Evolutionary conservation across 2,888 invertebrate genomes (phyloP).

Genomic region (Aleiodes alternator): DNA sequence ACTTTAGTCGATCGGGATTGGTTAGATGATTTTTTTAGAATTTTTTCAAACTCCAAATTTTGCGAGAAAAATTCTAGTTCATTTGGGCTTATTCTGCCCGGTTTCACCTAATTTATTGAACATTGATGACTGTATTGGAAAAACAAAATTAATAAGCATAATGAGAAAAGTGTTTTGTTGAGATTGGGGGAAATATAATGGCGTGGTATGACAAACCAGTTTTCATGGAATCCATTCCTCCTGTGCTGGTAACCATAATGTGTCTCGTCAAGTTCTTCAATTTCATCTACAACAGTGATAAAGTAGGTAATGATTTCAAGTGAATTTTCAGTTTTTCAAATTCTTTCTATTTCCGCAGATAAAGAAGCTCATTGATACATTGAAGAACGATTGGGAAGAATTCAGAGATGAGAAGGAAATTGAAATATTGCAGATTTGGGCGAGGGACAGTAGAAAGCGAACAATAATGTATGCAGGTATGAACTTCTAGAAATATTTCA

Average conservation of each 20-base stretch:
- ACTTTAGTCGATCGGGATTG: too few relatives aligned
- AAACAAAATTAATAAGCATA: not conserved
- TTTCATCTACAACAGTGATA: conserved; percentile 49
- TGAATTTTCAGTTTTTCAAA: not conserved
- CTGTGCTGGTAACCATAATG: conserved; percentile 50
- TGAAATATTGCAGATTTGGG: conserved; percentile 49
- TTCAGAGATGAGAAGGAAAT: conserved; percentile 42
- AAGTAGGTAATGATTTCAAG: conserved; percentile 44
- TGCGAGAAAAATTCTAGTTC: too few relatives aligned
- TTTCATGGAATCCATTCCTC: conserved; percentile 54
- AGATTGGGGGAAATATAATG: conserved; percentile 55
- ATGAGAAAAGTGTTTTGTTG: conserved; percentile 18
- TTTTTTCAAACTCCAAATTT: too few relatives aligned
- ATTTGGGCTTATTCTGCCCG: too few relatives aligned
- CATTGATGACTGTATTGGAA: too few relatives aligned
- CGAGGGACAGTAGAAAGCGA: conserved; percentile 47
- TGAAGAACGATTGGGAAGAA: conserved; percentile 50
- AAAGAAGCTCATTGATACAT: conserved; percentile 44
- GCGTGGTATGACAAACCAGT: conserved; percentile 52
- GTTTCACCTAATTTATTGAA: too few relatives aligned
- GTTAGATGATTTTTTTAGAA: too few relatives aligned
- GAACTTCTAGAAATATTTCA: not conserved
- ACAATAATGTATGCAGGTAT: conserved; percentile 53
- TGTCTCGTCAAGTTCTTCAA: conserved; percentile 53
- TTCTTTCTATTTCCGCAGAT: conserved; percentile 43